Evolutionary conservation across 2,888 invertebrate species (phyloP).

Genomic region (Zaprionus obscuricornis): DNA sequence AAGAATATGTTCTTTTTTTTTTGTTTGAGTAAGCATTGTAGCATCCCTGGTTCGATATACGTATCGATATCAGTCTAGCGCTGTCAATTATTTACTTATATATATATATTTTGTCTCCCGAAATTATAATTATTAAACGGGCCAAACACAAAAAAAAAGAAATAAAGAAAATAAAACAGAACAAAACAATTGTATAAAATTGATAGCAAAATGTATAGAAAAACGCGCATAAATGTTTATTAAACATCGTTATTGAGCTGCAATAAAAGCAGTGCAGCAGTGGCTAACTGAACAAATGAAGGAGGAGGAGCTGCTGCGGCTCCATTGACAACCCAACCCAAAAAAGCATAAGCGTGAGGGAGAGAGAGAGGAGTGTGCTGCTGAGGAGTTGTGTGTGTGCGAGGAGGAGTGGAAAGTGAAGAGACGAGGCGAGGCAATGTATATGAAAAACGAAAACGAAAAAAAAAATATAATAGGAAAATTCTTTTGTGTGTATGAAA

Average conservation of each 20-base stretch:
- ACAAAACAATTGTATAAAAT: constrained; percentile 43
- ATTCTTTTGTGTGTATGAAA: too few species aligned
- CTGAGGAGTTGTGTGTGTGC: constrained; percentile 24
- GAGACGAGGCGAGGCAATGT: constrained; percentile 6
- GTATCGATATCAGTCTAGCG: constrained; percentile 59
- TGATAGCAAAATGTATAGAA: constrained; percentile 39
- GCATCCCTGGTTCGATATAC: constrained; percentile 52
- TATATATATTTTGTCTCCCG: constrained; percentile 57
- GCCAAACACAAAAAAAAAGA: constrained; percentile 42
- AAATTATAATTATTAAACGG: constrained; percentile 53
- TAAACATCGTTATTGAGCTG: constrained; percentile 37
- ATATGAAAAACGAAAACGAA: background rate
- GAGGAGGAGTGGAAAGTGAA: constrained; percentile 22
- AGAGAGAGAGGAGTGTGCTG: constrained; percentile 21
- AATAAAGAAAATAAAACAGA: too few species aligned
- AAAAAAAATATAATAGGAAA: background rate
- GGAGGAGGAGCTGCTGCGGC: constrained; percentile 62
- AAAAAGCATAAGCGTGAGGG: constrained; percentile 61
- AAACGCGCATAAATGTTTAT: constrained; percentile 36
- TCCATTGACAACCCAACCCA: constrained; percentile 79
- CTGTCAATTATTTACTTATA: constrained; percentile 60
- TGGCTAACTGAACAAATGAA: constrained; percentile 57
- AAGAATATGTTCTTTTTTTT: background rate
- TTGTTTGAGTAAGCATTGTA: constrained; percentile 23
- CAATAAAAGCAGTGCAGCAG: constrained; percentile 39